These are phyloP conservation scores for Gisinianus flammeolus DNA, from an alignment of 2,888 invertebrate genomes.

Conservation along the genomic window DNA sequence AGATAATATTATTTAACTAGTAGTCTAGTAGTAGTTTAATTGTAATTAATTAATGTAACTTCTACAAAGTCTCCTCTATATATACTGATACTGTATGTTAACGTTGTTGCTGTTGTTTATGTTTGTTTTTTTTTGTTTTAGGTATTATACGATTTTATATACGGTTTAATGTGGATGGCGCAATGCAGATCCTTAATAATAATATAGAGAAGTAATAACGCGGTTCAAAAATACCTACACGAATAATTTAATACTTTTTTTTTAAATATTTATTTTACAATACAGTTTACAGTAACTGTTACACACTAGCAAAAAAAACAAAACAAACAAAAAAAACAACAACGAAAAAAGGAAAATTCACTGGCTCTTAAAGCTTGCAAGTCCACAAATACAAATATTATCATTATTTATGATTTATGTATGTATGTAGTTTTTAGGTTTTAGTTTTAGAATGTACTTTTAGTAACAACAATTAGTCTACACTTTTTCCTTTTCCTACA, in stretches of 20 bases:
- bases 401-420: neutral
- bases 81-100: too few species aligned
- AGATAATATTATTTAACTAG: neutral
- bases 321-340: neutral
- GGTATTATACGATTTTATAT: too few species aligned
- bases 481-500: too few species aligned
- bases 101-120: too few species aligned
- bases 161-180: conserved; percentile 11
- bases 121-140: too few species aligned
- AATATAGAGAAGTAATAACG: neutral
- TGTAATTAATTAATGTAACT: too few species aligned
- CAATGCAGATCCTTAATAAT: conserved; percentile 25
- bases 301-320: too few species aligned
- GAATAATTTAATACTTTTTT: conserved; percentile 16
- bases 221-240: neutral
- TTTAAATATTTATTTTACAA: neutral
- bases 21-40: neutral
- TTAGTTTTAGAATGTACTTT: too few species aligned
- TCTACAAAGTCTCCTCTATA: too few species aligned
- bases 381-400: neutral
- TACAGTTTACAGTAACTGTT: neutral
- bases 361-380: neutral
- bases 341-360: neutral
- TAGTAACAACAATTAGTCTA: too few species aligned
- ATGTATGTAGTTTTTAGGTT: neutral